Percentiles rank a stretch among this genome's conserved stretches.
Conservation (phyloP, 37 sponge, comb jelly and placozoan species). For the Spongia lamella region DNA sequence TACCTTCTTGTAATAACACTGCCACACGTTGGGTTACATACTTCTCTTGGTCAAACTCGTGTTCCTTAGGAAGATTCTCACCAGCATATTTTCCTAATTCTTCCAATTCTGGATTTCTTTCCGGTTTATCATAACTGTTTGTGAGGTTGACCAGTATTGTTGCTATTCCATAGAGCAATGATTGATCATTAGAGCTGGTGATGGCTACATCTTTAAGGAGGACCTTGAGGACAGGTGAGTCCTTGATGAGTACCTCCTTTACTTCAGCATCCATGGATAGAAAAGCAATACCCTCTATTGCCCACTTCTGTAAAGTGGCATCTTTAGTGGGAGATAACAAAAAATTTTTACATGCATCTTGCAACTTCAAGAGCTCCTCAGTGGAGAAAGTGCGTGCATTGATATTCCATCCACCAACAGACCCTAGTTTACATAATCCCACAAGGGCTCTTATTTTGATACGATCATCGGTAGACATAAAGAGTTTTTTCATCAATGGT, state of each 20-base stretch:
- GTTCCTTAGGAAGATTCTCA: slow-evolving; percentile 89
- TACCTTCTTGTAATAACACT: slow-evolving; percentile 35
- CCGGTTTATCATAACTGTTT: slow-evolving; percentile 93
- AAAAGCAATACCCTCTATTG: slow-evolving; percentile 91
- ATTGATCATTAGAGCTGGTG: slow-evolving; percentile 41
- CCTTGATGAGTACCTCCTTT: slow-evolving; percentile 77
- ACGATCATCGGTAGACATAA: slow-evolving; percentile 45
- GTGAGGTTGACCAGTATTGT: slow-evolving; percentile 89
- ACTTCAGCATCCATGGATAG: slow-evolving; percentile 87
- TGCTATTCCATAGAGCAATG: slow-evolving; percentile 76
- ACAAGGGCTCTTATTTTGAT: slow-evolving; percentile 88
- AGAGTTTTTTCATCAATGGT: slow-evolving; percentile 69
- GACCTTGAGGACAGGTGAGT: slow-evolving; percentile 45
- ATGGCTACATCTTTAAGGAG: slow-evolving; percentile 40
- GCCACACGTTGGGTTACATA: slow-evolving; percentile 65
- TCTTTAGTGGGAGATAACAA: slow-evolving; percentile 50
- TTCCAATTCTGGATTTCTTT: slow-evolving; percentile 81
- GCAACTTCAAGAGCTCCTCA: slow-evolving; percentile 65
- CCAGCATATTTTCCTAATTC: slow-evolving; percentile 84
- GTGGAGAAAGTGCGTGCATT: slow-evolving; percentile 63
- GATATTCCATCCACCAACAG: slow-evolving; percentile 78
- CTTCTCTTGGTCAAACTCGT: slow-evolving; percentile 70
- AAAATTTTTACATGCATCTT: slow-evolving; percentile 67
- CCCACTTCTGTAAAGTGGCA: slow-evolving; percentile 67
- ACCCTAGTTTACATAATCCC: slow-evolving; percentile 85